Conservation (phyloP, 2,888 invertebrate genomes). For the Micropterix aruncella region DNA sequence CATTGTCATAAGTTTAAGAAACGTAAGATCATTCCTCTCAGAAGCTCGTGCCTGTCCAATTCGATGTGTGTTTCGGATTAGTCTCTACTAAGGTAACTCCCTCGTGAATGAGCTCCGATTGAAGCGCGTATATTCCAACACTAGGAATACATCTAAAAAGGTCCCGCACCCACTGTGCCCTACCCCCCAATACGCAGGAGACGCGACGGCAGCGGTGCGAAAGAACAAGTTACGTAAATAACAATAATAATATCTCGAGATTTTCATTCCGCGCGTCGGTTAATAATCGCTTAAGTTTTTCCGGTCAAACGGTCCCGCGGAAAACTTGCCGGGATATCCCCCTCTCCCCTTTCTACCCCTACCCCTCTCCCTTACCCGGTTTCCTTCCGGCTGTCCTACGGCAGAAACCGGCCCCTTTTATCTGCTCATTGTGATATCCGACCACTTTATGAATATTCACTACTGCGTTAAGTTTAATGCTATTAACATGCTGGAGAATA, state of each 20-base stretch:
- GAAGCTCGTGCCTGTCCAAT: too few relatives aligned
- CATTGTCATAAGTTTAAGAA: too few relatives aligned
- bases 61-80: too few relatives aligned
- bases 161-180: not conserved
- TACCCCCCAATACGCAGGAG: not conserved
- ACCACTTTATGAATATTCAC: not conserved
- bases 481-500: too few relatives aligned
- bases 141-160: too few relatives aligned
- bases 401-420: not conserved
- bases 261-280: constrained; percentile 13
- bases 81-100: too few relatives aligned
- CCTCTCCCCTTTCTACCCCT: not conserved
- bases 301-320: constrained; percentile 12
- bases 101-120: too few relatives aligned
- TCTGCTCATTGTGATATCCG: not conserved
- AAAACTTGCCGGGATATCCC: constrained; percentile 6
- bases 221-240: constrained; percentile 11
- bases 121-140: too few relatives aligned
- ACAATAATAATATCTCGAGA: constrained; percentile 11
- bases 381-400: too few relatives aligned
- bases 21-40: too few relatives aligned
- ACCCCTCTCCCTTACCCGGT: not conserved
- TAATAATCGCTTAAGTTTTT: constrained; percentile 14
- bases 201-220: not conserved
- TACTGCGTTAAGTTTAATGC: not conserved